Conservation (phyloP, 2,888 invertebrate species). For the Coelopa pilipes region DNA sequence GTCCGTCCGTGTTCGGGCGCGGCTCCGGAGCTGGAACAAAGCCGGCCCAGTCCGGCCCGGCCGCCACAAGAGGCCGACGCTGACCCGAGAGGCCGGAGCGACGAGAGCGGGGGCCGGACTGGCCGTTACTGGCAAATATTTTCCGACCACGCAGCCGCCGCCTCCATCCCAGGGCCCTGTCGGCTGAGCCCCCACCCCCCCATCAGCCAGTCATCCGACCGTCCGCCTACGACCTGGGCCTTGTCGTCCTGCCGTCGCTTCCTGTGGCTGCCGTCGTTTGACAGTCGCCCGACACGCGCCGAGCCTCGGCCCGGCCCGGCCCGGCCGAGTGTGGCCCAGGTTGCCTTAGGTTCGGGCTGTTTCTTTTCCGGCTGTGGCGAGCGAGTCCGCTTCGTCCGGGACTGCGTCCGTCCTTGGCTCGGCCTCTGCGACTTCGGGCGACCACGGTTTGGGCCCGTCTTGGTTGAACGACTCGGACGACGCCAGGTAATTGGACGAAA, state of each 20-base stretch:
- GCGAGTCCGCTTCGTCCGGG: too few relatives aligned
- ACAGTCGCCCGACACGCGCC: constrained; percentile 1
- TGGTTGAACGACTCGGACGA: too few relatives aligned
- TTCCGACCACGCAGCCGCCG: not conserved
- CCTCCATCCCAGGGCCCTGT: not conserved
- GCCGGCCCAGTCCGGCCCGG: not conserved
- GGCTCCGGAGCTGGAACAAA: not conserved
- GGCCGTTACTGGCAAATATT: not conserved
- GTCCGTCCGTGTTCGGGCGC: not conserved
- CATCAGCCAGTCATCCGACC: not conserved
- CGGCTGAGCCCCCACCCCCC: not conserved
- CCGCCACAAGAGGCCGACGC: not conserved
- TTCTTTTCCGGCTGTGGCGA: not conserved
- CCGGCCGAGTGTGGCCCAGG: not conserved
- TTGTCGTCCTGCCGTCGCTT: not conserved
- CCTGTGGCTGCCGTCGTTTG: not conserved
- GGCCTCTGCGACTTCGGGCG: too few relatives aligned
- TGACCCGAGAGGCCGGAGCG: not conserved
- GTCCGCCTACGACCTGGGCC: too few relatives aligned
- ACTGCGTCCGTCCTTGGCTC: too few relatives aligned
- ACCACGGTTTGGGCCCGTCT: too few relatives aligned
- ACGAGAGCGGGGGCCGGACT: not conserved
- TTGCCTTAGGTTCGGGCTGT: not conserved
- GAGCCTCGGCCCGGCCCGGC: not conserved
- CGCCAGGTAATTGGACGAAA: too few relatives aligned